Evolutionary conservation across 2,888 invertebrate genomes (phyloP).

Genomic region (Bhutanitis thaidina): DNA sequence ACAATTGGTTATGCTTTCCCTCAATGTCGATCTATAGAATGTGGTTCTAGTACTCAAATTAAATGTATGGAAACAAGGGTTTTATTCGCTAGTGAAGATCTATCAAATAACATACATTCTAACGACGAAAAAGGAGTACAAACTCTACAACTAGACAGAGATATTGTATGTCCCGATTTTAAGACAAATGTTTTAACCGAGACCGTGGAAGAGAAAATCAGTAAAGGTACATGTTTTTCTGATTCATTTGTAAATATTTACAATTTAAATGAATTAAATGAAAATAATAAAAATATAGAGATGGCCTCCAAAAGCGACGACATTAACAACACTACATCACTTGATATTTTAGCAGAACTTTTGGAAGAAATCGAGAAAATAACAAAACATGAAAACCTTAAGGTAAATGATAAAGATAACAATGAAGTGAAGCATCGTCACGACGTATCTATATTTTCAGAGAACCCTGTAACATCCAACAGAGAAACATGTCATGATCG

Average conservation of each 20-base stretch:
- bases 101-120: neutral
- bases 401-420: conserved; percentile 9
- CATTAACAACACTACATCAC: conserved; percentile 51
- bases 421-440: neutral
- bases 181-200: neutral
- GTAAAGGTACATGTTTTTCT: conserved; percentile 2
- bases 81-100: neutral
- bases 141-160: neutral
- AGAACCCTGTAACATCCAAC: neutral
- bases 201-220: neutral
- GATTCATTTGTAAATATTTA: neutral
- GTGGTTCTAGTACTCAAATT: conserved; percentile 21
- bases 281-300: neutral
- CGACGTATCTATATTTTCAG: neutral
- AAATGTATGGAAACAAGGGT: neutral
- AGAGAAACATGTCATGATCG: too few species aligned
- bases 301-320: conserved; percentile 22
- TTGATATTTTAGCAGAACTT: conserved; percentile 61
- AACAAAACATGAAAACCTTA: conserved; percentile 25
- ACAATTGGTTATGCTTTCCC: conserved; percentile 56
- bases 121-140: conserved; percentile 16
- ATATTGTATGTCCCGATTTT: neutral
- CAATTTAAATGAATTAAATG: neutral
- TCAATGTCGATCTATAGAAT: conserved; percentile 16
- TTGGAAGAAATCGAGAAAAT: conserved; percentile 69